Evolutionary conservation across 2,797 vertebrate genomes (phyloP).

Genomic region (Ciconia nigra): DNA sequence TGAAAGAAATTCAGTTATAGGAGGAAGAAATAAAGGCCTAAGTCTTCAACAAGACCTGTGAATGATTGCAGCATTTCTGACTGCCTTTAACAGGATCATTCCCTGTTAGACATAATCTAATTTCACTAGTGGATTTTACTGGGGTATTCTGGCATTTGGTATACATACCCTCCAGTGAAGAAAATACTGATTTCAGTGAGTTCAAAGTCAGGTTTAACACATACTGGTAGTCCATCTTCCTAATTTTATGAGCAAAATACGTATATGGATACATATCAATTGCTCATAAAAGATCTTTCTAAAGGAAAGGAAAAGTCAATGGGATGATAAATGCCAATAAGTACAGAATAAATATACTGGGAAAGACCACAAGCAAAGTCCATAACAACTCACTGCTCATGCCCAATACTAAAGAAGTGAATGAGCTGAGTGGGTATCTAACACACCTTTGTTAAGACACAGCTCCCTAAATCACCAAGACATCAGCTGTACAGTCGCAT

Average conservation of each 20-base stretch:
- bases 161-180: neutral
- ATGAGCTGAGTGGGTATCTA: neutral
- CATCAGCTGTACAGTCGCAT: neutral
- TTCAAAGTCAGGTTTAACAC: neutral
- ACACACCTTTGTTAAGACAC: neutral
- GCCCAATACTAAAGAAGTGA: neutral
- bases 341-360: neutral
- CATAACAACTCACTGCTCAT: neutral
- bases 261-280: neutral
- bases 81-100: neutral
- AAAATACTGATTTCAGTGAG: neutral
- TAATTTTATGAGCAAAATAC: slow-evolving; percentile 9
- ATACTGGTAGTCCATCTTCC: neutral
- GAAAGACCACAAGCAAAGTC: neutral
- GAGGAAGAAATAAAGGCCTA: neutral
- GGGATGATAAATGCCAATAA: neutral
- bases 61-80: neutral
- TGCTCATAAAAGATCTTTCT: neutral
- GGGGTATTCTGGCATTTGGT: neutral
- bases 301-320: neutral
- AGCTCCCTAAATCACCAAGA: neutral
- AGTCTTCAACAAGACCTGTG: neutral
- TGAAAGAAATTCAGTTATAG: neutral
- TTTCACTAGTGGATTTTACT: neutral
- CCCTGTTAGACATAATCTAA: neutral